Evolutionary conservation across 2,797 vertebrate genomes (phyloP).

Genomic region (Coccyzus lansbergi): DNA sequence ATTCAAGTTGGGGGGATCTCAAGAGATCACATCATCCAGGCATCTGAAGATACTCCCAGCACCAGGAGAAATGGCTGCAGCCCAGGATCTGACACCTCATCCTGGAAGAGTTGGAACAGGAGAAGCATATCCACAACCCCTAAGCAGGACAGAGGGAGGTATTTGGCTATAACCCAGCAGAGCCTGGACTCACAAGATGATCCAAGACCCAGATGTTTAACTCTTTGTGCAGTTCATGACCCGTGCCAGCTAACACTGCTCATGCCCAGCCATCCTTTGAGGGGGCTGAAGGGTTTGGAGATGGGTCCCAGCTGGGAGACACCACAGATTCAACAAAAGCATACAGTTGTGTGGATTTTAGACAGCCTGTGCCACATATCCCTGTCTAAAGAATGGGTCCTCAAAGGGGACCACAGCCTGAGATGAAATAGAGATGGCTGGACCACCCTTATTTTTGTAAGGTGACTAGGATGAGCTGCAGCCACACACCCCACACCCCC

Average conservation of each 20-base stretch:
- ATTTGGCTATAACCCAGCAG: background rate
- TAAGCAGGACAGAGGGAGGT: background rate
- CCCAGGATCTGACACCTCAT: background rate
- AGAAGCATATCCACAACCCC: accelerated
- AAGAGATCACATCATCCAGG: background rate
- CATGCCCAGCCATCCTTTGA: background rate
- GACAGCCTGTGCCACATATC: accelerated
- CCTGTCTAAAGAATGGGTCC: background rate
- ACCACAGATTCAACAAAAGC: background rate
- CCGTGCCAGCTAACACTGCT: accelerated
- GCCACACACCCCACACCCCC: too few relatives aligned
- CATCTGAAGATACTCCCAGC: background rate
- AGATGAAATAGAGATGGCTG: background rate
- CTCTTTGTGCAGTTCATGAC: background rate
- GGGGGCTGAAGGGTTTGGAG: background rate
- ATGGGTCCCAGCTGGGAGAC: accelerated
- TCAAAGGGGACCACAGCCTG: background rate
- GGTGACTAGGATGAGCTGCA: background rate
- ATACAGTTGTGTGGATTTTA: background rate
- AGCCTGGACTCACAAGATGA: background rate
- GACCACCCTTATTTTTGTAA: background rate
- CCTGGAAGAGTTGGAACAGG: background rate
- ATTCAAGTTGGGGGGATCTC: background rate
- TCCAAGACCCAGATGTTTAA: background rate
- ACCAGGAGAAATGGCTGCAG: background rate